These are phyloP conservation scores for Chironomus riparius DNA, from an alignment of 2,888 invertebrate species.

Conservation along the genomic window DNA sequence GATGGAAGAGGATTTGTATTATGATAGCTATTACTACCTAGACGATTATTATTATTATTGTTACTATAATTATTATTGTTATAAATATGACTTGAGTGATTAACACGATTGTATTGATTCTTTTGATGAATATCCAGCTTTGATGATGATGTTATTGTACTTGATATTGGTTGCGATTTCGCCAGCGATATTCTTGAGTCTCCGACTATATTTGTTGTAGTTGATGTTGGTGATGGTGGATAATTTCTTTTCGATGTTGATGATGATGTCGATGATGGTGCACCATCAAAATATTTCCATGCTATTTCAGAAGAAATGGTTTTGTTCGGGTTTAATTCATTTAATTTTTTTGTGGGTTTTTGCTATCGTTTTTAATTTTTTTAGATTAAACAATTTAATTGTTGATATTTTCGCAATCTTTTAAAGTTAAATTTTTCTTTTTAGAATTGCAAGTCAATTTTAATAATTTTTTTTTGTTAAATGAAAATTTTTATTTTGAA, in stretches of 20 bases:
- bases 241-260: background rate
- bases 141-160: conserved; percentile 16
- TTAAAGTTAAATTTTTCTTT: too few relatives aligned
- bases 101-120: conserved; percentile 42
- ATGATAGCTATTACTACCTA: conserved; percentile 24
- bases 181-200: conserved; percentile 13
- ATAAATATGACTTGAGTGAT: conserved; percentile 36
- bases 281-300: conserved; percentile 24
- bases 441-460: too few relatives aligned
- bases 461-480: too few relatives aligned
- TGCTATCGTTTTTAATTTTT: too few relatives aligned
- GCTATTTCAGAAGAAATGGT: background rate
- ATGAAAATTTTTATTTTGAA: too few relatives aligned
- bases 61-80: conserved; percentile 22
- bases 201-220: background rate
- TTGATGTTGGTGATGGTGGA: conserved; percentile 2
- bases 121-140: conserved; percentile 42
- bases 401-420: too few relatives aligned
- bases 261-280: background rate
- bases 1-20: conserved; percentile 22
- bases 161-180: conserved; percentile 16
- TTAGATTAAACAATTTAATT: too few relatives aligned
- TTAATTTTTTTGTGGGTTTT: too few relatives aligned
- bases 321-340: too few relatives aligned
- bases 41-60: conserved; percentile 19